phyloP scores from a whole-genome alignment of 1,140 invertebrate species.

The Magallana angulata region DNA sequence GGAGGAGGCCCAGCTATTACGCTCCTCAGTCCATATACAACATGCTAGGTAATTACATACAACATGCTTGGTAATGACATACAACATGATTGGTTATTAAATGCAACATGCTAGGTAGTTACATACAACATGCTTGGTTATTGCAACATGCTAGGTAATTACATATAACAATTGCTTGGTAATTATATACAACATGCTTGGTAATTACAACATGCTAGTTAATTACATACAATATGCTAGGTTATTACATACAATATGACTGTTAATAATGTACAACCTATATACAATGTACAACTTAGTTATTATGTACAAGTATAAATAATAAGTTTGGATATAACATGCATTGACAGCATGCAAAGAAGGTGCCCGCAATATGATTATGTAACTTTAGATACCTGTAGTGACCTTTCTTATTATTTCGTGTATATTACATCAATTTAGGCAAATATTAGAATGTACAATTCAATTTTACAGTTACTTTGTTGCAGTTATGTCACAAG shows the following conservation, averaged over 20 bases:
- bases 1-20: constrained; percentile 89
- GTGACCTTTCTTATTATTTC: too few relatives aligned
- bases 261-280: too few relatives aligned
- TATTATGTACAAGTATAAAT: too few relatives aligned
- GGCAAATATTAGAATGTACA: too few relatives aligned
- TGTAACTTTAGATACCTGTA: too few relatives aligned
- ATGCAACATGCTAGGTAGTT: not conserved
- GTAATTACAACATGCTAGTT: not conserved
- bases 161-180: constrained; percentile 74
- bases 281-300: too few relatives aligned
- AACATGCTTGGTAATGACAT: constrained; percentile 75
- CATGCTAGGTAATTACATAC: constrained; percentile 82
- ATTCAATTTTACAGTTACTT: too few relatives aligned
- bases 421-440: too few relatives aligned
- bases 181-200: constrained; percentile 24
- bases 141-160: constrained; percentile 85
- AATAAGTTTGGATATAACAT: too few relatives aligned
- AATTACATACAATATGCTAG: constrained; percentile 81
- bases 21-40: constrained; percentile 92
- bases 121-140: constrained; percentile 81
- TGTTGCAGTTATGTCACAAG: too few relatives aligned
- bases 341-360: too few relatives aligned
- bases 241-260: not conserved
- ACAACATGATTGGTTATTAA: not conserved
- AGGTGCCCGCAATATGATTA: too few relatives aligned